These are phyloP conservation scores for Agrilus cyanescens DNA, from an alignment of 2,888 invertebrate species.

Conservation along the genomic window DNA sequence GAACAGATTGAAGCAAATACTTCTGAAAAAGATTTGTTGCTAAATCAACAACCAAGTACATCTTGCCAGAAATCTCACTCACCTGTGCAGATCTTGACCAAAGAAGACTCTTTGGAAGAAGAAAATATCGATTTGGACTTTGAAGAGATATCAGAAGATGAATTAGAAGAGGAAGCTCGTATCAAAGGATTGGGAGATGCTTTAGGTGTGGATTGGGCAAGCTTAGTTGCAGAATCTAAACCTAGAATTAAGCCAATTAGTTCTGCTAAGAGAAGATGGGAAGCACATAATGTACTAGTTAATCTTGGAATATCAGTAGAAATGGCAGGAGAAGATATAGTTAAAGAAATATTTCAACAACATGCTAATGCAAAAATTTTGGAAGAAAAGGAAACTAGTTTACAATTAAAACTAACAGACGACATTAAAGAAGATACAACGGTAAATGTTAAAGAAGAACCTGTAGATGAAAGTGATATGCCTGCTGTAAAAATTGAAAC, in stretches of 20 bases:
- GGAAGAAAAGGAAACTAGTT: constrained; percentile 17
- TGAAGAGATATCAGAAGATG: constrained; percentile 84
- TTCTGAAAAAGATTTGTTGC: constrained; percentile 14
- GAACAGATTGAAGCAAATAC: constrained; percentile 7
- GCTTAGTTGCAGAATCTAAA: constrained; percentile 69
- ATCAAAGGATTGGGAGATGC: constrained; percentile 73
- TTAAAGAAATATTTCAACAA: constrained; percentile 34
- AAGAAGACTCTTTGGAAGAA: constrained; percentile 50
- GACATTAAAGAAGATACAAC: constrained; percentile 14
- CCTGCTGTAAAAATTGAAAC: constrained; percentile 13
- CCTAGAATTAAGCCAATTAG: constrained; percentile 41
- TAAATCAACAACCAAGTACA: constrained; percentile 19
- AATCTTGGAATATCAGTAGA: constrained; percentile 70
- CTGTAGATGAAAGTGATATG: constrained; percentile 10
- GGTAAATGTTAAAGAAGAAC: constrained; percentile 17
- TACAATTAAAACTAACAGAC: constrained; percentile 12
- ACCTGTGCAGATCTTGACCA: constrained; percentile 21
- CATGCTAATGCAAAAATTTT: constrained; percentile 26
- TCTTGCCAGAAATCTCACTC: constrained; percentile 26
- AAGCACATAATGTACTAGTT: constrained; percentile 64
- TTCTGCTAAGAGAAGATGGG: constrained; percentile 63
- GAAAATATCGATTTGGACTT: constrained; percentile 70
- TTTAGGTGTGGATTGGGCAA: constrained; percentile 93
- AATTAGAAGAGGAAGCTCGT: constrained; percentile 70
- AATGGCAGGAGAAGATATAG: constrained; percentile 60